Conservation (phyloP, 2,888 invertebrate species). For the Tachina fera region DNA sequence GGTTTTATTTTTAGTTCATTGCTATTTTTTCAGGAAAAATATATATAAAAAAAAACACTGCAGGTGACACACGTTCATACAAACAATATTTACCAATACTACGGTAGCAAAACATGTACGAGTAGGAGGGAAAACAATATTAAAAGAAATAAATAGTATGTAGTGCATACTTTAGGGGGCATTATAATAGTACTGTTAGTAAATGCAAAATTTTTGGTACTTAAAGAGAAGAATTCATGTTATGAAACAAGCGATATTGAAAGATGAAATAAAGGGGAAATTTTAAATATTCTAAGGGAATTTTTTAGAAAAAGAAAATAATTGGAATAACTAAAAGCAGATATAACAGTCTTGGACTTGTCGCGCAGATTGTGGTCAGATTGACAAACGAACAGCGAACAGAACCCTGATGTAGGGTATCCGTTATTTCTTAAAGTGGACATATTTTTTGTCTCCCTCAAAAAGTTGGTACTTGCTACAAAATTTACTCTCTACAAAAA, state of each 20-base stretch:
- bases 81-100: constrained; percentile 21
- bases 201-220: background rate
- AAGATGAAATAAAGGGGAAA: too few relatives aligned
- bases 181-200: background rate
- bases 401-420: too few relatives aligned
- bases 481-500: too few relatives aligned
- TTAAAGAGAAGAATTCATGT: background rate
- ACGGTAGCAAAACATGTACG: background rate
- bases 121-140: constrained; percentile 19
- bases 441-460: too few relatives aligned
- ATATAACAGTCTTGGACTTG: too few relatives aligned
- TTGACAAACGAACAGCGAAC: too few relatives aligned
- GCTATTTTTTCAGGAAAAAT: background rate
- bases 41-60: background rate
- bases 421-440: too few relatives aligned
- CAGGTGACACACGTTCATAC: constrained; percentile 1
- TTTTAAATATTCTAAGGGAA: too few relatives aligned
- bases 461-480: too few relatives aligned
- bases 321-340: too few relatives aligned
- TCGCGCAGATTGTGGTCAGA: too few relatives aligned
- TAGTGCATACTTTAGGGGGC: constrained; percentile 43
- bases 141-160: constrained; percentile 12
- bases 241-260: background rate
- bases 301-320: too few relatives aligned
- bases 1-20: constrained; percentile 52